Evolutionary conservation across 2,888 invertebrate species (phyloP).

Genomic region (Papilio demoleus): DNA sequence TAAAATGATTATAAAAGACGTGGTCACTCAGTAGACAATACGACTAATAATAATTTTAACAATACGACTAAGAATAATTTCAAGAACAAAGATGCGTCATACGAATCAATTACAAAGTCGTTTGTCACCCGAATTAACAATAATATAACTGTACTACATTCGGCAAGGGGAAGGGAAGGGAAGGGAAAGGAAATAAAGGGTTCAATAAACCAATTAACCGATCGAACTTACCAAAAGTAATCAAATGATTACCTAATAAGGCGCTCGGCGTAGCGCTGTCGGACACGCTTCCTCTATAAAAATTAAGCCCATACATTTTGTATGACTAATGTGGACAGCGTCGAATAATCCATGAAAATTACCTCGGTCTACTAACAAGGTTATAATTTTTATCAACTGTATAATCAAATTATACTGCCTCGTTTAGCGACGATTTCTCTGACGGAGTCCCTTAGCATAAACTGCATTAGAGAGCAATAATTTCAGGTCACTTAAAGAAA

Average conservation of each 20-base stretch:
- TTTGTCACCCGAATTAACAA: constrained; percentile 30
- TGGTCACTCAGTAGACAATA: neutral
- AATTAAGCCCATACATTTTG: constrained; percentile 37
- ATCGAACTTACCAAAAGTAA: constrained; percentile 35
- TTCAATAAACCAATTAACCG: constrained; percentile 42
- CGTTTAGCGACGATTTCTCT: neutral
- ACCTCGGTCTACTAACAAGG: neutral
- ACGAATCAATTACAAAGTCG: constrained; percentile 16
- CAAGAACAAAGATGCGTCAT: neutral
- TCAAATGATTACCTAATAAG: constrained; percentile 35
- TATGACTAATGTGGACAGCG: constrained; percentile 15
- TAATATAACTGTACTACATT: constrained; percentile 17
- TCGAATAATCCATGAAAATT: constrained; percentile 20
- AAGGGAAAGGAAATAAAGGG: constrained; percentile 30
- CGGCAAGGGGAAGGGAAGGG: neutral
- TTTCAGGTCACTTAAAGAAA: no score
- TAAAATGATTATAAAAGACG: neutral
- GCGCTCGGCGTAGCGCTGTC: constrained; percentile 21
- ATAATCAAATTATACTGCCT: neutral
- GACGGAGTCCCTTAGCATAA: neutral
- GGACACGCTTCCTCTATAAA: constrained; percentile 41
- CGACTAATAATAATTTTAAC: neutral
- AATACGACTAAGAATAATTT: neutral
- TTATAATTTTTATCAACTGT: neutral
- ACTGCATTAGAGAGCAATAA: no score